These are phyloP conservation scores for Leucoptera coffeella DNA, from an alignment of 2,888 invertebrate genomes.

Conservation along the genomic window DNA sequence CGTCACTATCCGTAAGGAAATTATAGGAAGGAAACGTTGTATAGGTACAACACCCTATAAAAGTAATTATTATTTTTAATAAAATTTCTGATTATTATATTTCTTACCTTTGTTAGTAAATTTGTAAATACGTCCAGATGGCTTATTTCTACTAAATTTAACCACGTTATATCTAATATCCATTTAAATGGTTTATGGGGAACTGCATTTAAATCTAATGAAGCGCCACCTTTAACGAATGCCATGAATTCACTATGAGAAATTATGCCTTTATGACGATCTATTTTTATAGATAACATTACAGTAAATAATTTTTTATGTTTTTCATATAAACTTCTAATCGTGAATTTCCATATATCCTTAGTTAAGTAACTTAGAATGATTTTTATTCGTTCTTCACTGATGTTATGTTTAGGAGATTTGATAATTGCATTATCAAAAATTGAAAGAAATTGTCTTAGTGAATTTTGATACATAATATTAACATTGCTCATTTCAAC, in stretches of 20 bases:
- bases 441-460: slow-evolving; percentile 88
- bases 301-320: slow-evolving; percentile 91
- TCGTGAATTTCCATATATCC: slow-evolving; percentile 89
- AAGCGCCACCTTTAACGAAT: slow-evolving; percentile 95
- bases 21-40: neutral
- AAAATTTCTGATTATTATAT: slow-evolving; percentile 1
- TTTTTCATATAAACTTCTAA: slow-evolving; percentile 86
- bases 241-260: slow-evolving; percentile 89
- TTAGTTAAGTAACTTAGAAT: slow-evolving; percentile 85
- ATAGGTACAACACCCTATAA: neutral
- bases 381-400: slow-evolving; percentile 81
- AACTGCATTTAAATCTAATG: slow-evolving; percentile 87
- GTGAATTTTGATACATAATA: slow-evolving; percentile 93
- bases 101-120: slow-evolving; percentile 64
- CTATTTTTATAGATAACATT: slow-evolving; percentile 93
- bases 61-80: neutral
- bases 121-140: slow-evolving; percentile 75
- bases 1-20: no score
- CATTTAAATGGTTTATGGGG: slow-evolving; percentile 88
- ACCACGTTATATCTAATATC: slow-evolving; percentile 94
- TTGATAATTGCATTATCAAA: slow-evolving; percentile 92
- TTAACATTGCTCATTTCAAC: slow-evolving; percentile 97
- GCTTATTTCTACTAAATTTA: slow-evolving; percentile 90
- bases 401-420: slow-evolving; percentile 77
- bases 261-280: slow-evolving; percentile 74